Evolutionary conservation across 1,140 invertebrate genomes (phyloP), one percentile per base, ranked within the genome.

Genomic region (Caligus rogercresseyi): DNA sequence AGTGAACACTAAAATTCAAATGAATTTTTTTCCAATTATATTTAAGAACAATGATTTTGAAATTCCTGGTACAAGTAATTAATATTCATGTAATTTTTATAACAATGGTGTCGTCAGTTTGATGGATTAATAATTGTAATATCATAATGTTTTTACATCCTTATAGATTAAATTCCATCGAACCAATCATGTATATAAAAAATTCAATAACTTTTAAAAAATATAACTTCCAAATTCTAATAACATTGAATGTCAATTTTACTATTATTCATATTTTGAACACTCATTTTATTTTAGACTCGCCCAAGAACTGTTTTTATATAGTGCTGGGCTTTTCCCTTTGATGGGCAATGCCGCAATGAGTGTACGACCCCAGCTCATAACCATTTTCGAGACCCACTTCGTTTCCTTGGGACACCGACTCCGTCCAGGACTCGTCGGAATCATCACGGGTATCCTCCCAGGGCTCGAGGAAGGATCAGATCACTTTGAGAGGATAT

Each of bases 321-420:
- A 62, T 24, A 62, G 31, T 53, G 25, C 76, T 79, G 90, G 91
- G 11, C 74, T 95, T 15, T 95, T 95, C 74, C 91, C 91, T 31
- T 72, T 95, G 23, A 77, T 95, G 66, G 81, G 84, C 11, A 82
- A 92, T 78, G 87, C 89, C 65, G 88, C 88, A 18, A 92, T 92
- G 82, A 89, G 86, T 72, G 87, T 91, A 7, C 81, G 88, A 68
- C 86, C 87, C 13, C 77, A 80, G 2, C 74, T 95, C 52, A 72
- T 95, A 59, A 81, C 78, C n/a, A 80, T 95, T 60, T 95, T 93
- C 72, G 91, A 95, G 76, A 87, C 81, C 16, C 89, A 92, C 74
- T 90, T 95, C 77, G 81, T 94, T 21, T 86, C 87, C 13, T 75
- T 95, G 51, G 83, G 85, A 25, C 80, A 83, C 67, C 78, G 83